Evolutionary conservation across 2,888 invertebrate genomes (phyloP).

Genomic region (Zaprionus bogoriensis): DNA sequence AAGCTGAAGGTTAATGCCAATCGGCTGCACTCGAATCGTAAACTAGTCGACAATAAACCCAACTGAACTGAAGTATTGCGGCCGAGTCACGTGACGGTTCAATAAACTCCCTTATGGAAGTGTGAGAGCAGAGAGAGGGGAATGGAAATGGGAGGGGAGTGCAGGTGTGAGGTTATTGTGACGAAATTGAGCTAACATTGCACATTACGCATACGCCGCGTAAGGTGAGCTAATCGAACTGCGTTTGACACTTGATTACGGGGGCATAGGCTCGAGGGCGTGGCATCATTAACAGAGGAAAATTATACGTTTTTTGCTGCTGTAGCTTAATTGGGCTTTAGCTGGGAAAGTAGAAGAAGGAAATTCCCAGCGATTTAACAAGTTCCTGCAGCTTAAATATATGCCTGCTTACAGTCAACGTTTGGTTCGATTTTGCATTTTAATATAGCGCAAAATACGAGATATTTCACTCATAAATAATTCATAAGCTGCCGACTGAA

Average conservation of each 20-base stretch:
- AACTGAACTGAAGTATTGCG: conserved; percentile 10
- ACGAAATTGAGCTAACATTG: neutral
- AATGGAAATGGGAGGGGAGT: neutral
- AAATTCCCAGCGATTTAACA: neutral
- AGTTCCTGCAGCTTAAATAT: neutral
- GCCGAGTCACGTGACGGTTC: conserved; percentile 55
- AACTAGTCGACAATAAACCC: conserved; percentile 33
- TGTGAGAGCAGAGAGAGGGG: neutral
- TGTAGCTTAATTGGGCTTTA: neutral
- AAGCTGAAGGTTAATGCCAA: conserved; percentile 58
- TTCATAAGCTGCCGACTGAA: conserved; percentile 39
- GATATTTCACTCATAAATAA: conserved; percentile 52
- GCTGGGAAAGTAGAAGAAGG: neutral
- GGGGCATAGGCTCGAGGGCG: no score
- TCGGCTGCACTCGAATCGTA: conserved; percentile 32
- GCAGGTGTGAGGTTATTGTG: no score
- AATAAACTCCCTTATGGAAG: conserved; percentile 26
- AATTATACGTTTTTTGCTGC: neutral
- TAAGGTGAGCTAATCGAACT: no score
- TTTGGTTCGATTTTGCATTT: conserved; percentile 26
- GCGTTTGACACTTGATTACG: no score
- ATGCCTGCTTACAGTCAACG: no score
- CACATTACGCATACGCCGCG: conserved; percentile 1
- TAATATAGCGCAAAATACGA: conserved; percentile 25
- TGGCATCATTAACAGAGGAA: neutral